phyloP scores from a whole-genome alignment of 2,888 invertebrate species.

The Trachelus tabidus region DNA sequence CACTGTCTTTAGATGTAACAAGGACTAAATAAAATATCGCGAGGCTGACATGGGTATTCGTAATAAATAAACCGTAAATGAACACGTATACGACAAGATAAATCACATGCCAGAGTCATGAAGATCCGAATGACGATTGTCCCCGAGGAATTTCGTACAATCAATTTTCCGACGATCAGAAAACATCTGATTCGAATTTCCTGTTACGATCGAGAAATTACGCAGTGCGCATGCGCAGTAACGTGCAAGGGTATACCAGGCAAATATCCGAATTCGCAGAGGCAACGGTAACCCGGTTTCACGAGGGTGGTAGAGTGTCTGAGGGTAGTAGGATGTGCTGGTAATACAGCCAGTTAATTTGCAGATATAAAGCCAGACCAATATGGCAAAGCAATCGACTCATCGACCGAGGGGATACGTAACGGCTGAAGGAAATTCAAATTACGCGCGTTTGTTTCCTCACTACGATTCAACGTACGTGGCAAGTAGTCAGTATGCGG shows the following conservation, averaged over 20 bases:
- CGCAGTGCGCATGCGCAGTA: background rate
- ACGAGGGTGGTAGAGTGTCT: background rate
- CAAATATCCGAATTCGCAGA: background rate
- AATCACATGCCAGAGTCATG: too few relatives aligned
- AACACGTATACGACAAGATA: background rate
- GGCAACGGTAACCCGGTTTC: background rate
- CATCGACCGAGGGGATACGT: background rate
- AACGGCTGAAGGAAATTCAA: background rate
- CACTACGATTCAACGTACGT: background rate
- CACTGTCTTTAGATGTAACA: background rate
- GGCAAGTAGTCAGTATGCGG: background rate
- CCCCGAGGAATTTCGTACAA: too few relatives aligned
- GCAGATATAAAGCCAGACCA: background rate
- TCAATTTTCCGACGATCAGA: background rate
- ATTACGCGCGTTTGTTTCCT: background rate
- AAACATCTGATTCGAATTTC: background rate
- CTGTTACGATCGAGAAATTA: background rate
- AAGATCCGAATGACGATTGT: background rate
- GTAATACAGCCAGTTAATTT: background rate
- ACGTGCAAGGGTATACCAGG: background rate
- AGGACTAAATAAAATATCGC: background rate
- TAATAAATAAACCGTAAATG: background rate
- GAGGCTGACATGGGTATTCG: background rate
- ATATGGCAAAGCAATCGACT: background rate
- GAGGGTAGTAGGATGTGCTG: background rate